Conservation (phyloP, 2,888 invertebrate species). For the Adela reaumurella region DNA sequence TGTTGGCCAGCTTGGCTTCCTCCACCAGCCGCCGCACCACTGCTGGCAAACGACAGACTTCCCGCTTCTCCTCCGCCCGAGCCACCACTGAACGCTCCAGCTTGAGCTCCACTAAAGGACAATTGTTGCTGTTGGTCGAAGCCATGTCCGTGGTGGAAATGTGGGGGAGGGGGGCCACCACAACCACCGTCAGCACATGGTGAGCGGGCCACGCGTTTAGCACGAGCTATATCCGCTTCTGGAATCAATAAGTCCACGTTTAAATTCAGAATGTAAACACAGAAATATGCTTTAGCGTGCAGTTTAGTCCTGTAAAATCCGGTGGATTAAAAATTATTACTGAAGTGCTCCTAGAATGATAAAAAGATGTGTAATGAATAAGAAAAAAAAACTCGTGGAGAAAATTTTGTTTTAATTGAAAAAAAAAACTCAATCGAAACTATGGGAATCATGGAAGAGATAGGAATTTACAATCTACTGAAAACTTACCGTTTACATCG, state of each 20-base stretch:
- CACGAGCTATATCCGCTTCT: conserved; percentile 13
- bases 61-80: not conserved
- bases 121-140: conserved; percentile 18
- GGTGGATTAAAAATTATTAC: too few relatives aligned
- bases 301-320: too few relatives aligned
- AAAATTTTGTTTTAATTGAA: too few relatives aligned
- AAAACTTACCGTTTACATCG: conserved; percentile 14
- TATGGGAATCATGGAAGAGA: too few relatives aligned
- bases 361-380: too few relatives aligned
- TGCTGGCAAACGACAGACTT: not conserved
- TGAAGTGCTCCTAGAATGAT: too few relatives aligned
- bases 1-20: not conserved
- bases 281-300: too few relatives aligned
- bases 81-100: conserved; percentile 11
- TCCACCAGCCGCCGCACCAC: not conserved
- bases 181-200: conserved; percentile 13
- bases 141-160: conserved; percentile 8
- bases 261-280: too few relatives aligned
- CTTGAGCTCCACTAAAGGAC: conserved; percentile 28
- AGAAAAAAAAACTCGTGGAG: too few relatives aligned
- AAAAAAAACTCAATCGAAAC: too few relatives aligned
- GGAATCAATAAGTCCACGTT: too few relatives aligned
- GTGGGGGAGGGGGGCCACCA: conserved; percentile 12
- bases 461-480: too few relatives aligned
- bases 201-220: conserved; percentile 19